Conservation (phyloP, 2,113 vertebrate genomes). For the Lethenteron camtschaticum region DNA sequence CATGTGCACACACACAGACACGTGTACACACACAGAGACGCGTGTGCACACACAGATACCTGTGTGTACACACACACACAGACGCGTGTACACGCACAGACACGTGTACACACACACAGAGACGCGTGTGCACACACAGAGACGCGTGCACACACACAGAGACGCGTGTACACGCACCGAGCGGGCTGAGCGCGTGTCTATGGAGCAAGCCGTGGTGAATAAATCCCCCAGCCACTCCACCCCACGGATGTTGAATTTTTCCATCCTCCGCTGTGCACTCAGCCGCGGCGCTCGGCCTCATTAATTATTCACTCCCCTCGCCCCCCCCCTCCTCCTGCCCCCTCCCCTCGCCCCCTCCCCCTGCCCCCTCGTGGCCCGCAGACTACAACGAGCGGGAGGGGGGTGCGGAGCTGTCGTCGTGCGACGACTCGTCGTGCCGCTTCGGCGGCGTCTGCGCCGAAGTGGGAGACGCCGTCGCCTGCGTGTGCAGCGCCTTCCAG, state of each 20-base stretch:
- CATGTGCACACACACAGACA: background rate
- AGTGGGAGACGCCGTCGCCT: constrained; percentile 57
- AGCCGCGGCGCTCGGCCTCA: too few species aligned
- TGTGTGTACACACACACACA: background rate
- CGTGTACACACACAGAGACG: background rate
- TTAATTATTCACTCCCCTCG: too few species aligned
- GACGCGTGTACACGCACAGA: background rate
- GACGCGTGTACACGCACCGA: too few species aligned
- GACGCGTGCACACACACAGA: too few species aligned
- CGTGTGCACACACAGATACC: background rate
- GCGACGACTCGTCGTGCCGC: constrained; percentile 61
- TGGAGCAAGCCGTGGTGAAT: too few species aligned
- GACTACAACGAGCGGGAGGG: background rate
- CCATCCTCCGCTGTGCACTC: too few species aligned
- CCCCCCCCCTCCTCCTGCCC: too few species aligned
- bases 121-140: background rate
- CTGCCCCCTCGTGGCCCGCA: too few species aligned
- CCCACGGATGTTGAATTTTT: too few species aligned
- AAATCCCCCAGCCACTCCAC: too few species aligned
- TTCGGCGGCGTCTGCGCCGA: constrained; percentile 68
- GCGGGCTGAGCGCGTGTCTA: too few species aligned
- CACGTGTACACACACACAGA: background rate
- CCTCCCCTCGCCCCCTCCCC: too few species aligned
- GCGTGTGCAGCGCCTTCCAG: constrained; percentile 62
- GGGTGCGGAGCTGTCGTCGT: constrained; percentile 12